Evolutionary conservation across 2,797 vertebrate genomes (phyloP), one percentile per base, ranked within the genome.

Genomic region (Anas bernieri): DNA sequence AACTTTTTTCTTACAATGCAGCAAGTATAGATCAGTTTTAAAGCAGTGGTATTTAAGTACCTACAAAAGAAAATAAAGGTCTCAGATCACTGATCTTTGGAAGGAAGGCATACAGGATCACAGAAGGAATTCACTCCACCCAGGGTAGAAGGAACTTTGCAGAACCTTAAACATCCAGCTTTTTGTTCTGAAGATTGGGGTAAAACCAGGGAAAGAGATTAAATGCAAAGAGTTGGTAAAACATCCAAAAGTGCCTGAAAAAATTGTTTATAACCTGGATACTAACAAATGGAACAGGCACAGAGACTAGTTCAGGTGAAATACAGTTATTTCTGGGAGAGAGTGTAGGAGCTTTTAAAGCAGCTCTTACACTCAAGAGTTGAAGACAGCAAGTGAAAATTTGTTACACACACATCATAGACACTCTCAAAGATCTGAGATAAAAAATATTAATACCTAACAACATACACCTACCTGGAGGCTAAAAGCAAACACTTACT

Each of bases 341-440:
- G 76, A 92, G 83, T 15, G 52, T 7, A 67, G 70, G 70, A 94
- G 61, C 69, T 92, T 90, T 79, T 74, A 91, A 76, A 84, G 62
- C 45, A 90, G 39, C 17, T 92, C 35, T 68, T 67, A 22, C 48
- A 88, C 48, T 67, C 17, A 4, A 17, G 67, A 79, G 25, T 13
- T 74, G 61, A 91, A 93, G 67, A 76, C 54, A 90, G 91, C 46
- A 92, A 84, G 77, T 68, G 56, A 82, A 91, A 83, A 92, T 81
- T 67, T 88, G 59, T 77, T 93, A 55, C 39, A 52, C 46, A 64
- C 54, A 89, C 31, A 66, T 12, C 43, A 72, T 50, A 63, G 26
- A 86, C 14, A 46, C 33, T 75, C 64, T 85, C 12, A 69, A 35
- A 84, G 39, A 69, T 63, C 63, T 70, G 31, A 84, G 59, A 86